phyloP scores from a whole-genome alignment of 2,113 vertebrate species.

The Oryzias woworae region DNA sequence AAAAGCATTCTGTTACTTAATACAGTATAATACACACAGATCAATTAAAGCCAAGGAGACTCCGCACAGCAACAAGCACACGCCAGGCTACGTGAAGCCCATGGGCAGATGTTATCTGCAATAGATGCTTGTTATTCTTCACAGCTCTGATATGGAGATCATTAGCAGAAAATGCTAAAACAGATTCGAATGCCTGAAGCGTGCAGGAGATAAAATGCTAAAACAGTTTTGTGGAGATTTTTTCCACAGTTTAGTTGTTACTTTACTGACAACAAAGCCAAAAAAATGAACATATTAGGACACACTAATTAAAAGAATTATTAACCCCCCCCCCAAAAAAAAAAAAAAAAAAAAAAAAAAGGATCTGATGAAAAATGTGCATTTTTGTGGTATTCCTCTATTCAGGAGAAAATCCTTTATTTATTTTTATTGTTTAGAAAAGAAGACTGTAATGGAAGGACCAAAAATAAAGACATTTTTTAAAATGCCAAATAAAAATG shows the following conservation, averaged over 20 bases:
- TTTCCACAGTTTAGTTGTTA: constrained; percentile 26
- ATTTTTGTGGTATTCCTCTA: too few species aligned
- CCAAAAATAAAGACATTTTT: too few species aligned
- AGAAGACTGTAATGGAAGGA: too few species aligned
- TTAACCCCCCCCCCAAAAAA: too few species aligned
- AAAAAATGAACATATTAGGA: constrained; percentile 33
- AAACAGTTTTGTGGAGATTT: constrained; percentile 39
- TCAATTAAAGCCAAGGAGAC: constrained; percentile 74
- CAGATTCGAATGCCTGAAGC: constrained; percentile 57
- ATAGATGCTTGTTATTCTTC: constrained; percentile 65
- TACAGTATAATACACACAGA: constrained; percentile 66
- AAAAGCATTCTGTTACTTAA: constrained; percentile 61
- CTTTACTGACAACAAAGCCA: constrained; percentile 27
- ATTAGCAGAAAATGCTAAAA: constrained; percentile 62
- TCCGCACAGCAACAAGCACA: constrained; percentile 20
- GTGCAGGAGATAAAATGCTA: constrained; percentile 47
- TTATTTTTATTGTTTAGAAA: too few species aligned
- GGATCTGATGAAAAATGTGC: too few species aligned
- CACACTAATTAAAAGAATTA: too few species aligned
- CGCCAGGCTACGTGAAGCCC: constrained; percentile 45
- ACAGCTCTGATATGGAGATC: constrained; percentile 70
- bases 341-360: too few species aligned
- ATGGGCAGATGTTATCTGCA: constrained; percentile 66
- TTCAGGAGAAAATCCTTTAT: too few species aligned
- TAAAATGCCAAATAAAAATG: too few species aligned